These are phyloP conservation scores for Tipula unca DNA, from an alignment of 2,888 invertebrate species.

Conservation along the genomic window DNA sequence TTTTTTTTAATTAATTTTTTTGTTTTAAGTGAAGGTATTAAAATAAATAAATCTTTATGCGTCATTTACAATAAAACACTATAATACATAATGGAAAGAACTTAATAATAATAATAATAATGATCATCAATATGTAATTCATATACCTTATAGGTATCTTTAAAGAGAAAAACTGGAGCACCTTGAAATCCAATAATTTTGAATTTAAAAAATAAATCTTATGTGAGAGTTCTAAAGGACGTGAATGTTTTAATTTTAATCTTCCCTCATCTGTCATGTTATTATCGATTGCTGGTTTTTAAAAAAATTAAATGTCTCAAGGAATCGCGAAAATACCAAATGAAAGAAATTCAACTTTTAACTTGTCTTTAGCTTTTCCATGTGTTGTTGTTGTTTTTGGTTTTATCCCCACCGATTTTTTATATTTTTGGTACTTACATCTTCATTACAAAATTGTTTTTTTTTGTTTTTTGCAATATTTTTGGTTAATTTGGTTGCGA, in stretches of 20 bases:
- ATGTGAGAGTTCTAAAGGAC: neutral
- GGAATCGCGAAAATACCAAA: neutral
- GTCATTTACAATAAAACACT: neutral
- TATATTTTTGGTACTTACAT: neutral
- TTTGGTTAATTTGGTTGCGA: neutral
- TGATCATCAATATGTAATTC: neutral
- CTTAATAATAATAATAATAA: neutral
- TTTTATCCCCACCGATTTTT: neutral
- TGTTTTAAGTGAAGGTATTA: neutral
- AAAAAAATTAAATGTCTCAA: neutral
- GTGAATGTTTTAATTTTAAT: neutral
- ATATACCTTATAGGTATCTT: neutral
- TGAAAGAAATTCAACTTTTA: neutral
- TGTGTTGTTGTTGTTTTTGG: neutral
- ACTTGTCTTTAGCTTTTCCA: neutral
- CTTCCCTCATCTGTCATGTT: neutral
- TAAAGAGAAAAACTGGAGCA: neutral
- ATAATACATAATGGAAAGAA: neutral
- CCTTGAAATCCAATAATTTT: neutral
- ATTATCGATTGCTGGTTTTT: neutral
- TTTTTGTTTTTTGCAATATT: neutral
- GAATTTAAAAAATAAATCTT: neutral
- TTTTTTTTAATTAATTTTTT: neutral
- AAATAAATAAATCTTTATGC: neutral
- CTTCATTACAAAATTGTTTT: conserved; percentile 1